Percentiles rank a stretch among this genome's conserved stretches.
phyloP scores from a whole-genome alignment of 2,113 vertebrate species.

The Megatriorchis doriae region DNA sequence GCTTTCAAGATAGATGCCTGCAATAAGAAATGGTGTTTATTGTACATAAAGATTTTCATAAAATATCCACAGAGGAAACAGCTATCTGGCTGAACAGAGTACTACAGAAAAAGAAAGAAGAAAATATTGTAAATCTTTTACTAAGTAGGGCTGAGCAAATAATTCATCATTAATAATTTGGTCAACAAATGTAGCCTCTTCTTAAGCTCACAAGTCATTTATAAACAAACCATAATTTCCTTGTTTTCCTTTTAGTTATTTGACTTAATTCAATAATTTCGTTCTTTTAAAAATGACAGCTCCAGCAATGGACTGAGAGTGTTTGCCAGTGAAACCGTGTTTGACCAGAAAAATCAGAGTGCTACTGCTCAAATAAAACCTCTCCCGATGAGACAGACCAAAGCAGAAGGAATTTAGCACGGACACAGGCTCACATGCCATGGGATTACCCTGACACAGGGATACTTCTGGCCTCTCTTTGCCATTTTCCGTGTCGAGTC shows the following conservation, averaged over 20 bases:
- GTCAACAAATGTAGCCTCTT: neutral
- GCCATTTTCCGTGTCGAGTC: rapidly evolving
- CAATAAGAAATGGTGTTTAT: conserved; percentile 40
- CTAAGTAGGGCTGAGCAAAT: neutral
- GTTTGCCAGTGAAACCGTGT: rapidly evolving
- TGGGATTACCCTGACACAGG: too few relatives aligned
- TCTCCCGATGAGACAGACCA: rapidly evolving
- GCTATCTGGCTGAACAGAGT: neutral
- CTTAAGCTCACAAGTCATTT: neutral
- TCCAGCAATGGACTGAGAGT: neutral
- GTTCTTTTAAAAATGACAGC: neutral
- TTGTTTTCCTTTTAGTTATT: neutral
- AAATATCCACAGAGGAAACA: conserved; percentile 31
- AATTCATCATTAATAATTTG: neutral
- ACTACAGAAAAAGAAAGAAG: neutral
- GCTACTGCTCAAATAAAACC: neutral
- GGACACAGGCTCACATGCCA: rapidly evolving
- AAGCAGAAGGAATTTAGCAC: neutral
- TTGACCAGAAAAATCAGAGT: neutral
- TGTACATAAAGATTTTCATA: neutral
- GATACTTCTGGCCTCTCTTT: neutral
- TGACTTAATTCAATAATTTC: neutral
- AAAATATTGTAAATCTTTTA: neutral
- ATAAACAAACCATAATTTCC: neutral
- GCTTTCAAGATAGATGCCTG: conserved; percentile 27